Percentiles rank a stretch among this genome's conserved stretches.
These are phyloP conservation scores for Drosophila busckii DNA, from an alignment of 1,140 invertebrate species.

Conservation along the genomic window DNA sequence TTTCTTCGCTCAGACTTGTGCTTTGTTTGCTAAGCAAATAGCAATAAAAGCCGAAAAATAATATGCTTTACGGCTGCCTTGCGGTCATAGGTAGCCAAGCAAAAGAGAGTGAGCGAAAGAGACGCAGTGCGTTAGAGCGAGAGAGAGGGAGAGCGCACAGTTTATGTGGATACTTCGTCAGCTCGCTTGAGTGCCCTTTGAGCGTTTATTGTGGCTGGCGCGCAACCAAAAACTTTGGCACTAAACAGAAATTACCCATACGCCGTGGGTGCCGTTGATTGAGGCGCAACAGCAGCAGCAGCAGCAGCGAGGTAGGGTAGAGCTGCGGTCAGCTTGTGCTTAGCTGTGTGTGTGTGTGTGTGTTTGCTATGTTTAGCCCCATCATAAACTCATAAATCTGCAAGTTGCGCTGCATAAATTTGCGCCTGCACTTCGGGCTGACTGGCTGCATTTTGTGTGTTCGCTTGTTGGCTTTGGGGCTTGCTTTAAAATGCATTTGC, in stretches of 20 bases:
- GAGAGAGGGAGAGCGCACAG: neutral
- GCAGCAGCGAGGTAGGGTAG: neutral
- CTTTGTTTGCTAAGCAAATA: constrained; percentile 56
- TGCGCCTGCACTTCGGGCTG: neutral
- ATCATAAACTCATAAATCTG: constrained; percentile 68
- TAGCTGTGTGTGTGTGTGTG: too few relatives aligned
- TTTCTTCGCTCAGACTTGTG: constrained; percentile 8
- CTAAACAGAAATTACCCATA: constrained; percentile 73
- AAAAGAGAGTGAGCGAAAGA: neutral
- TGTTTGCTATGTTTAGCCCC: constrained; percentile 19
- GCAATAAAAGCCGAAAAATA: constrained; percentile 70
- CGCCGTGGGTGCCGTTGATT: constrained; percentile 59
- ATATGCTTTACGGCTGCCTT: constrained; percentile 56
- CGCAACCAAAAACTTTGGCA: constrained; percentile 49
- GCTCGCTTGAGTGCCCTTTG: constrained; percentile 57
- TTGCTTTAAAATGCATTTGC: constrained; percentile 60
- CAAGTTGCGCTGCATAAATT: constrained; percentile 61
- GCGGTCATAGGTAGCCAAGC: constrained; percentile 15
- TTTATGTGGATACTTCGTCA: constrained; percentile 35
- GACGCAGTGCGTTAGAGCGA: neutral
- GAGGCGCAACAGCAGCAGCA: constrained; percentile 2
- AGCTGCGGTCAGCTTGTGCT: neutral
- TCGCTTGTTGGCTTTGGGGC: constrained; percentile 14
- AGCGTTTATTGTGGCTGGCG: constrained; percentile 55
- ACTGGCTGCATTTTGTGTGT: constrained; percentile 24